Conservation (phyloP, 2,113 vertebrate species). For the Emydura subglobosa region DNA sequence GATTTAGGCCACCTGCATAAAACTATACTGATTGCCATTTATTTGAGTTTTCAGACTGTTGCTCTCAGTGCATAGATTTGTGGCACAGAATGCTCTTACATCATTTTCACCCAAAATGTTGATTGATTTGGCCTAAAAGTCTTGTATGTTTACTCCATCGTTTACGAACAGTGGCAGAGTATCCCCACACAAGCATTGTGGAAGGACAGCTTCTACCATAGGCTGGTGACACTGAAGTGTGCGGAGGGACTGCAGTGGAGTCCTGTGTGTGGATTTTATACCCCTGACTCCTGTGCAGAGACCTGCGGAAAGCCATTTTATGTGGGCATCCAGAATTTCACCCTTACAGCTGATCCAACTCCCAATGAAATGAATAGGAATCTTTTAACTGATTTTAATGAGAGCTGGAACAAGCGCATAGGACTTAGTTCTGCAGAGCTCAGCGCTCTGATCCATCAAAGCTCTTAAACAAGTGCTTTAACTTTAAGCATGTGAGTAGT, state of each 20-base stretch:
- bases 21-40: not conserved
- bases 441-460: slow-evolving; percentile 16
- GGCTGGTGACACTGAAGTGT: not conserved
- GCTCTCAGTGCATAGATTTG: not conserved
- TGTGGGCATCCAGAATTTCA: slow-evolving; percentile 28
- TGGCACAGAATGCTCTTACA: not conserved
- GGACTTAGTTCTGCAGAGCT: slow-evolving; percentile 34
- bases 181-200: not conserved
- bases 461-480: not conserved
- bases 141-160: not conserved
- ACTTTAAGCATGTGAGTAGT: not conserved
- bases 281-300: slow-evolving; percentile 1
- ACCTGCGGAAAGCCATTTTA: not conserved
- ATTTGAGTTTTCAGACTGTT: not conserved
- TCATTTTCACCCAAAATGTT: not conserved
- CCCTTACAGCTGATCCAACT: not conserved
- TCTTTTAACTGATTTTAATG: not conserved
- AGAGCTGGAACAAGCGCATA: slow-evolving; percentile 33
- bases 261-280: not conserved
- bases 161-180: not conserved
- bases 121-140: not conserved
- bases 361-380: not conserved
- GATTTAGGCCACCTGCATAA: not conserved
- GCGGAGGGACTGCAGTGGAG: not conserved
- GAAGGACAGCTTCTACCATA: not conserved